Base-by-base conservation (phyloP, 37 sponge, comb jelly and placozoan species). In the Spongia lamella region DNA sequence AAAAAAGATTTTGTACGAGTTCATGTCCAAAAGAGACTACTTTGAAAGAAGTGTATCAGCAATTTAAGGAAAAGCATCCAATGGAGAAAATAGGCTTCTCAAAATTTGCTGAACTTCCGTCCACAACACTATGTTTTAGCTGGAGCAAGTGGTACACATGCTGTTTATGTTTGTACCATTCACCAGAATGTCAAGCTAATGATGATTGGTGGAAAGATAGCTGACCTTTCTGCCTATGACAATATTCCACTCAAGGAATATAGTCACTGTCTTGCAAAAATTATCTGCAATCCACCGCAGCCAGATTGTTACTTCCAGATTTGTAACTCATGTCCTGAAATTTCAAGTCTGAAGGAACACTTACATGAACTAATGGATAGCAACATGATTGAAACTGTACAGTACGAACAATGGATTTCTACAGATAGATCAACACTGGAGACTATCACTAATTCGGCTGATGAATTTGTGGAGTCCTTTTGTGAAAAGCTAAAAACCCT, bases 171-270 rank as follows among this genome's bases (percentile, higher is more conserved):
- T 4, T 77, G 78, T 35, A 64, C 54, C 36, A 67, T 66, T 27
- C 78, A 77, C 65, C 78, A 77, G 36, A 77, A 77, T 65, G 56
- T 63, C 49, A 77, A 64, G 53, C 54, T 77, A 24, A 63, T 77
- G 56, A 19, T 77, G 47, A 27, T 35, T 25, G 56, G 63, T 11
- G 25, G 35, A 15, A 52, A 69, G 22, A 35, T 65, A 26, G 72
- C 14, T 21, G 47, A 29, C 16, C 26, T 73, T 38, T 16, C 24
- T 31, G 36, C 64, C 11, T 17, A 43, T 16, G 52, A 60, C 35
- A 51, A 39, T 65, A 47, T 34, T 30, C 50, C 66, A 43, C 47
- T 43, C 47, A 43, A 71, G 31, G 47, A 43, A 43, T 80, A 80
- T 49, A 33, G 70, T 21, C 56, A 74, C 56, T 68, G 70, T 69